Conservation (phyloP, 1,140 invertebrate genomes). For the Trachymyrmex septentrionalis region DNA sequence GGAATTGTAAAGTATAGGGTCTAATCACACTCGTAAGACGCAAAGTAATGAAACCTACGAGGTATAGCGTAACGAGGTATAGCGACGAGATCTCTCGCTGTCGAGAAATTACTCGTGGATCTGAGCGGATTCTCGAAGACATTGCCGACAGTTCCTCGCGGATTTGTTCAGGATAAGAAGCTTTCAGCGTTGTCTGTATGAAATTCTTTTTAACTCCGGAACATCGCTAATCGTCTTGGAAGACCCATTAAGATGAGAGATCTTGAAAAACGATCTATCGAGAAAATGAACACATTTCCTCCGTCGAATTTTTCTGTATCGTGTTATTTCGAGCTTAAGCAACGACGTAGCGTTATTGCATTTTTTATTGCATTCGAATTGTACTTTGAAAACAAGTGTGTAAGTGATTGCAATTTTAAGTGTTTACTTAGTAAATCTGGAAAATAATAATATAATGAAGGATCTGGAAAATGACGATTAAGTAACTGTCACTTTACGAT, state of each 20-base stretch:
- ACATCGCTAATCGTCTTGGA: constrained; percentile 65
- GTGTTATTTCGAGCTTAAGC: constrained; percentile 26
- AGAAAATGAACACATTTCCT: constrained; percentile 37
- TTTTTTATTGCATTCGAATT: neutral
- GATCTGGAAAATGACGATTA: neutral
- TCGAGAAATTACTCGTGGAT: constrained; percentile 61
- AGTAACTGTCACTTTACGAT: neutral
- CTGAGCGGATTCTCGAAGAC: constrained; percentile 59
- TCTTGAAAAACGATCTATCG: constrained; percentile 34
- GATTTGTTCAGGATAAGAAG: constrained; percentile 69
- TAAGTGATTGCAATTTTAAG: neutral
- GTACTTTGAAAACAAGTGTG: neutral
- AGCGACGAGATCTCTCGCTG: constrained; percentile 46
- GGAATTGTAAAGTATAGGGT: constrained; percentile 59
- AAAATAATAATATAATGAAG: neutral
- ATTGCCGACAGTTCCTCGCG: constrained; percentile 53
- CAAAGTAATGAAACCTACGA: constrained; percentile 62
- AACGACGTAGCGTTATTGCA: constrained; percentile 7
- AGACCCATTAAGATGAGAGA: constrained; percentile 42
- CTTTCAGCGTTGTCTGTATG: constrained; percentile 65
- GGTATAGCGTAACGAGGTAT: constrained; percentile 54
- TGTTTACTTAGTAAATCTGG: neutral
- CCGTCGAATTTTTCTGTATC: neutral
- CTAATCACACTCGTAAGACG: constrained; percentile 60
- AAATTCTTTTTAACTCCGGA: constrained; percentile 62